Conservation (phyloP, 2,797 vertebrate species). For the Tragopan temminckii region DNA sequence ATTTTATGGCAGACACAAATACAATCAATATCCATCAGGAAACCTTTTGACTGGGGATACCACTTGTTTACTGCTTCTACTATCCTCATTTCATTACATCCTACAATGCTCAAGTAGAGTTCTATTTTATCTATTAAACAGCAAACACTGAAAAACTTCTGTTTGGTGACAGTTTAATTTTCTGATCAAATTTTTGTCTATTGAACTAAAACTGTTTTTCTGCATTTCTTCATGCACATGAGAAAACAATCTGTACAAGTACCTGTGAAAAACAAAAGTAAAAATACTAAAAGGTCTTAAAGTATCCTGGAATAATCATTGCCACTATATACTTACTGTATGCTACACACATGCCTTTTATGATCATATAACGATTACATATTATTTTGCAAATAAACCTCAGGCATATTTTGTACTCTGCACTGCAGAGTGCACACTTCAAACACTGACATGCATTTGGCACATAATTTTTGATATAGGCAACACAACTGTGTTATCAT, state of each 20-base stretch:
- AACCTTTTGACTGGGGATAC: neutral
- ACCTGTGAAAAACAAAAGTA: too few species aligned
- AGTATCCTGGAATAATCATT: neutral
- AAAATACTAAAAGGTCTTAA: neutral
- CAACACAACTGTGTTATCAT: neutral
- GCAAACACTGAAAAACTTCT: neutral
- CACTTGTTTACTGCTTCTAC: neutral
- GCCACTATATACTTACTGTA: neutral
- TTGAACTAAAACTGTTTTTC: neutral
- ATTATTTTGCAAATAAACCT: slow-evolving; percentile 43
- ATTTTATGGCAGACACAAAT: neutral
- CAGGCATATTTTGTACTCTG: slow-evolving; percentile 14
- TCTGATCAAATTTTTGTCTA: neutral
- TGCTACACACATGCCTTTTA: neutral
- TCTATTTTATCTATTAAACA: neutral
- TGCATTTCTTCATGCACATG: neutral
- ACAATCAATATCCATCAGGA: neutral
- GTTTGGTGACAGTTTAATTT: neutral
- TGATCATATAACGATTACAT: neutral
- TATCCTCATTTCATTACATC: neutral
- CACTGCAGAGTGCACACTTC: neutral
- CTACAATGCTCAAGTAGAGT: neutral
- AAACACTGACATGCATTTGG: slow-evolving; percentile 23
- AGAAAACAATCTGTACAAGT: neutral
- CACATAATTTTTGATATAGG: neutral